Evolutionary conservation across 92 coral and sea anemone species (phyloP), one percentile per base, ranked within the genome.

Genomic region (Scolanthus callimorphus): DNA sequence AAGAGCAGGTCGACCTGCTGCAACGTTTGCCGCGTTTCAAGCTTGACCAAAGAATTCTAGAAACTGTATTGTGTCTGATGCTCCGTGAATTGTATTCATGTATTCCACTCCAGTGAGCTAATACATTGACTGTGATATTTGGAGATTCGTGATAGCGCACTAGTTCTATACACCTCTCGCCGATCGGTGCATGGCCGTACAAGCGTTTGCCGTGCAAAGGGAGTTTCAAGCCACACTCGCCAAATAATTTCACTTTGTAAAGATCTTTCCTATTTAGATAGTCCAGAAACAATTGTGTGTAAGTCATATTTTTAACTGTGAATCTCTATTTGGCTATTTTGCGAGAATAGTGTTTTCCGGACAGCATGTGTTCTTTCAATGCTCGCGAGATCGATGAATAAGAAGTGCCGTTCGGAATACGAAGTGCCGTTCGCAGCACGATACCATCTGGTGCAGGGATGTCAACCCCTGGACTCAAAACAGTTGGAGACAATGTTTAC

Each of bases 241-340:
- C 62, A 37, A 72, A 62, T 26, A 61, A 72, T 55, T 73, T 73
- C 24, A 73, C 31, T 29, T 54, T 58, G 39, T 47, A 8, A 20
- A 64, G 72, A 52, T 63, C 65, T 63, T 73, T 66, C 12, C 63
- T 49, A 23, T 57, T n/a, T 11, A 73, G 25, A 46, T 73, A 73
- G 58, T 60, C 43, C 25, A 62, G 60, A 43, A 71, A 71, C 20
- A 71, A 57, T 44, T 71, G 79, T 51, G 72, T 73, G 23, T 73
- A 73, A n/a, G n/a, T n/a, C n/a, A n/a, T n/a, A n/a, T n/a, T n/a
- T n/a, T n/a, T n/a, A n/a, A n/a, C n/a, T n/a, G n/a, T n/a, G n/a
- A n/a, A n/a, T n/a, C n/a, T n/a, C n/a, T n/a, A n/a, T n/a, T n/a
- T n/a, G n/a, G n/a, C n/a, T n/a, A n/a, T n/a, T n/a, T n/a, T n/a